A percentile compares a stretch with the other conserved stretches of the same genome.
Evolutionary conservation across 92 coral and sea anemone genomes (phyloP).

Genomic region (Parazoanthus atlanticus): DNA sequence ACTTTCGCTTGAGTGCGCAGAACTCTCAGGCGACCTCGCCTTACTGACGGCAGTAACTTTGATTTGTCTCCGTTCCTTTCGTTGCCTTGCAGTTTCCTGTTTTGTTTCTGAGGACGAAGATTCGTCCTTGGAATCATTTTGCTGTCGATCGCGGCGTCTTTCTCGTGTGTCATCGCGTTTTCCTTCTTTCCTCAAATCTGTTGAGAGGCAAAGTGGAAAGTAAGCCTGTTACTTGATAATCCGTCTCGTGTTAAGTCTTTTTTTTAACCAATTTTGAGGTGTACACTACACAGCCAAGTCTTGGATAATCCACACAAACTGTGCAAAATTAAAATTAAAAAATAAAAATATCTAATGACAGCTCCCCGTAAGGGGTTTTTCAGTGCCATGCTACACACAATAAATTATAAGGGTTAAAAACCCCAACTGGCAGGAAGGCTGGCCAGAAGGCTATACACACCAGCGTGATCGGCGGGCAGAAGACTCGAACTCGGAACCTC

Average conservation of each 20-base stretch:
- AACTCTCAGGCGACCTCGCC: constrained; percentile 54
- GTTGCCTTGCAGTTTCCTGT: constrained; percentile 24
- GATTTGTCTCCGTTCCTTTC: constrained; percentile 9
- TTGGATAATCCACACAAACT: background rate
- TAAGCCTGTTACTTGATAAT: background rate
- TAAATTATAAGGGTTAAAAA: too few species aligned
- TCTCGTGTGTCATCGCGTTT: constrained; percentile 53
- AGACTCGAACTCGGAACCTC: too few species aligned
- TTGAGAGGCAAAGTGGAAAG: background rate
- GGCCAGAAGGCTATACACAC: too few species aligned
- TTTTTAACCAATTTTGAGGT: too few species aligned
- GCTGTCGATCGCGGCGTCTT: constrained; percentile 43
- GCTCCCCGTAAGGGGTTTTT: too few species aligned
- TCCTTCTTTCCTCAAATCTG: constrained; percentile 40
- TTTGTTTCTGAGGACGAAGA: constrained; percentile 28
- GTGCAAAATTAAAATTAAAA: too few species aligned
- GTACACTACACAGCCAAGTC: background rate
- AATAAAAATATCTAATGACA: too few species aligned
- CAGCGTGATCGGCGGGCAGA: too few species aligned
- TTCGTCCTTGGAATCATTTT: constrained; percentile 20
- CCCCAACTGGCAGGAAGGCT: too few species aligned
- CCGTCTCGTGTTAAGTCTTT: background rate
- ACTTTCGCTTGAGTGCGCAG: constrained; percentile 59
- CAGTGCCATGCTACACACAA: too few species aligned
- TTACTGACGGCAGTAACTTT: constrained; percentile 27